A percentile compares a stretch with the other conserved stretches of the same genome.
These are phyloP conservation scores for Lucilia cuprina DNA, from an alignment of 1,140 invertebrate genomes.

Conservation along the genomic window DNA sequence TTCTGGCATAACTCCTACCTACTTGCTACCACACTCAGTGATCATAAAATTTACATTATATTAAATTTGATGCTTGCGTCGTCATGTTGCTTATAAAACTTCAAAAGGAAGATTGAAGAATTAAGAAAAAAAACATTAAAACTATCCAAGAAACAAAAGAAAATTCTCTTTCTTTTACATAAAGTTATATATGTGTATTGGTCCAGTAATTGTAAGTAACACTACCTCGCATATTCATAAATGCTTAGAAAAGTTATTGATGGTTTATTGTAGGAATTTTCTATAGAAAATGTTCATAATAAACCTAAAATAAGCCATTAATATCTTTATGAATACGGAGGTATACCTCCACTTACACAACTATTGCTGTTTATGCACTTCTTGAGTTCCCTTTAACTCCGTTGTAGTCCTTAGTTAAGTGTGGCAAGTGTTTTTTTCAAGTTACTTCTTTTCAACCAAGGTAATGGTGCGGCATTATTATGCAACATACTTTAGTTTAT, in stretches of 20 bases:
- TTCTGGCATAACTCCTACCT: not conserved
- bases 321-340: too few species aligned
- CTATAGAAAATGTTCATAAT: too few species aligned
- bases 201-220: not conserved
- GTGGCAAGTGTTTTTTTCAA: too few species aligned
- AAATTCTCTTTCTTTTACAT: not conserved
- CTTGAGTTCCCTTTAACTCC: not conserved
- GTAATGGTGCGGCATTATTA: not conserved
- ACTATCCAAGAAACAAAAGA: not conserved
- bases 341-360: not conserved
- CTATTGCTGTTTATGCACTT: not conserved
- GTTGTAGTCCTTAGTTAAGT: not conserved
- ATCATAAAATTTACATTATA: constrained; percentile 4
- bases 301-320: too few species aligned
- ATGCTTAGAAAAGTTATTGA: too few species aligned
- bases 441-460: not conserved
- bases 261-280: too few species aligned
- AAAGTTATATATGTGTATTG: not conserved
- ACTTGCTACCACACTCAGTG: not conserved
- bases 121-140: not conserved
- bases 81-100: not conserved
- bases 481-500: not conserved
- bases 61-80: not conserved
- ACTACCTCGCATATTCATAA: too few species aligned
- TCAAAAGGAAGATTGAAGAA: not conserved